Evolutionary conservation across 2,113 vertebrate genomes (phyloP).

Genomic region (Pseudopipra pipra): DNA sequence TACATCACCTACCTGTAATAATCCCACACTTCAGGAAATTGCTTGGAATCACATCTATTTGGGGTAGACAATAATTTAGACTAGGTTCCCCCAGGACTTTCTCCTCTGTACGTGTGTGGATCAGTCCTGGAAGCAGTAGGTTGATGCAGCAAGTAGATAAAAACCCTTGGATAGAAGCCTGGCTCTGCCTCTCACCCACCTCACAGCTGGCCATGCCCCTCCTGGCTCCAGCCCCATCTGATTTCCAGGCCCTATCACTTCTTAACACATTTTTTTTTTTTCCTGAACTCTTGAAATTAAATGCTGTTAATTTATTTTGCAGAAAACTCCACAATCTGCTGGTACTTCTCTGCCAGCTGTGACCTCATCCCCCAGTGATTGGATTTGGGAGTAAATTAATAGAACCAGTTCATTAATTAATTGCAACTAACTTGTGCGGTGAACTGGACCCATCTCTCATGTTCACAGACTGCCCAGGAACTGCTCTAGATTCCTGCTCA

Average conservation of each 20-base stretch:
- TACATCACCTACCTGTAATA: conserved; percentile 26
- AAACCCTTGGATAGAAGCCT: not conserved
- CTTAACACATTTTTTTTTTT: not conserved
- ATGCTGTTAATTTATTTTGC: conserved; percentile 12
- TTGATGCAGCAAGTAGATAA: not conserved
- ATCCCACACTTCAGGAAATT: conserved; percentile 20
- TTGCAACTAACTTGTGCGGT: not conserved
- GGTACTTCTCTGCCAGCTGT: conserved; percentile 28
- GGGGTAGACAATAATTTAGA: not conserved
- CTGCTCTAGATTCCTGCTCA: not conserved
- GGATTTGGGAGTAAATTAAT: conserved; percentile 49
- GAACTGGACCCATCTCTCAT: not conserved
- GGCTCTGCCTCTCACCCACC: not conserved
- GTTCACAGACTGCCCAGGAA: not conserved
- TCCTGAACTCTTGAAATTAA: not conserved
- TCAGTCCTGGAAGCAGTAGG: not conserved
- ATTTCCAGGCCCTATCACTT: not conserved
- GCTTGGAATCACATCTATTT: not conserved
- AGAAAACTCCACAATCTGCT: conserved; percentile 16
- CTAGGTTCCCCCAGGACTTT: not conserved
- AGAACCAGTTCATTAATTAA: conserved; percentile 47
- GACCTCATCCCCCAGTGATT: conserved; percentile 23
- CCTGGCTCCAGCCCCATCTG: not conserved
- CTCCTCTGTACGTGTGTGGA: fast-evolving
- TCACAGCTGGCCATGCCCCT: not conserved